phyloP scores from a whole-genome alignment of 2,888 invertebrate species.

The Mythimna impura region DNA sequence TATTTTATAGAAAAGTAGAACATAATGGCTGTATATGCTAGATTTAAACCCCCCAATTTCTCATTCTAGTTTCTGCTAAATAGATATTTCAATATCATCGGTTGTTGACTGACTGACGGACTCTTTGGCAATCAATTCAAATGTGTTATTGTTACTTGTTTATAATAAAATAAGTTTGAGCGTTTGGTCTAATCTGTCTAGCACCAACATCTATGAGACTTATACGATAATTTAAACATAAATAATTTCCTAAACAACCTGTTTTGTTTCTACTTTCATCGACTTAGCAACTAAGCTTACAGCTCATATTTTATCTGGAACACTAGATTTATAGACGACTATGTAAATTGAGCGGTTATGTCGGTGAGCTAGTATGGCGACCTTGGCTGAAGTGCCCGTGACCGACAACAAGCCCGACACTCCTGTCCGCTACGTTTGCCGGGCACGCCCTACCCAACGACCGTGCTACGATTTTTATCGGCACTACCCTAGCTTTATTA shows the following conservation, averaged over 20 bases:
- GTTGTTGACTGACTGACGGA: no score
- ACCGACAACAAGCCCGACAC: slow-evolving; percentile 21
- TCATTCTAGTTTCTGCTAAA: no score
- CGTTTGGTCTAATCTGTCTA: not conserved
- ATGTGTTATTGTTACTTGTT: no score
- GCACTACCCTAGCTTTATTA: slow-evolving; percentile 1
- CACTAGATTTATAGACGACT: slow-evolving; percentile 23
- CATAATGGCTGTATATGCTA: no score
- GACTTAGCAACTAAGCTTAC: slow-evolving; percentile 1
- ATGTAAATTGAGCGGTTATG: slow-evolving; percentile 36
- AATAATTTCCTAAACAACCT: slow-evolving; percentile 1
- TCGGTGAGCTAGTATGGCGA: slow-evolving; percentile 32
- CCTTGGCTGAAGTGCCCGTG: slow-evolving; percentile 45
- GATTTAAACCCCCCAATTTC: no score
- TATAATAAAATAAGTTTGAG: no score
- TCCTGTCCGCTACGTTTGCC: slow-evolving; percentile 10
- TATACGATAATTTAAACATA: not conserved
- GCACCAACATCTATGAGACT: no score
- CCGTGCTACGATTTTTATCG: slow-evolving; percentile 18
- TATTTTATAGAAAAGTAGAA: not conserved
- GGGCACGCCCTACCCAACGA: not conserved
- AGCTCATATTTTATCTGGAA: slow-evolving; percentile 7
- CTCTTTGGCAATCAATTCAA: no score
- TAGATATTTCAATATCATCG: not conserved
- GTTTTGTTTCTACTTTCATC: slow-evolving; percentile 36